These are phyloP conservation scores for Scaptomyza cyrtandrae DNA, from an alignment of 2,888 invertebrate genomes.

Conservation along the genomic window DNA sequence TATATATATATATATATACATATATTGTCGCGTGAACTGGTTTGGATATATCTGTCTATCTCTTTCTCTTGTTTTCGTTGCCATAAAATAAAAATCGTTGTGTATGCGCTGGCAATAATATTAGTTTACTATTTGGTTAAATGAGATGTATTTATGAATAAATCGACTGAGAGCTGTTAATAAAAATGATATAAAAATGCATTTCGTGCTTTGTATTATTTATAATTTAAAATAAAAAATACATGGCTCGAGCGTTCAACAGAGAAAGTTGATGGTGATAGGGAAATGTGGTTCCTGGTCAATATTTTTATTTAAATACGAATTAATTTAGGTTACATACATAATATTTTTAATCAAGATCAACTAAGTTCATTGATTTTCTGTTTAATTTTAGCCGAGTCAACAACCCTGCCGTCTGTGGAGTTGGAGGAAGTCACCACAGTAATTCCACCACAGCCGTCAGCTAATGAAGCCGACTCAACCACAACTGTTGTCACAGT, in stretches of 20 bases:
- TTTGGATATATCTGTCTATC: slow-evolving; percentile 1
- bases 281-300: slow-evolving; percentile 19
- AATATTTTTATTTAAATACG: neutral
- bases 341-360: slow-evolving; percentile 5
- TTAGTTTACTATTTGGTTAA: slow-evolving; percentile 64
- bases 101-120: slow-evolving; percentile 59
- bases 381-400: slow-evolving; percentile 49
- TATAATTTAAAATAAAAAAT: slow-evolving; percentile 21
- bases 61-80: slow-evolving; percentile 23
- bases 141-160: slow-evolving; percentile 62
- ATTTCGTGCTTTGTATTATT: slow-evolving; percentile 46
- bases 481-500: slow-evolving; percentile 16
- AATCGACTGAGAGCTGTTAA: slow-evolving; percentile 43
- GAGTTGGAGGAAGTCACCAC: slow-evolving; percentile 52
- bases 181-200: slow-evolving; percentile 47
- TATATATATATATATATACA: slow-evolving; percentile 1
- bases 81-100: slow-evolving; percentile 55
- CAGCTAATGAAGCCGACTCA: slow-evolving; percentile 19
- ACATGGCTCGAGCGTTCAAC: slow-evolving; percentile 10
- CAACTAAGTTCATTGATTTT: slow-evolving; percentile 3
- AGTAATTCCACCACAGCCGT: slow-evolving; percentile 37
- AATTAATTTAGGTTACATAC: slow-evolving; percentile 5
- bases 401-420: slow-evolving; percentile 42
- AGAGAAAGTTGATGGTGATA: slow-evolving; percentile 37
- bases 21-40: slow-evolving; percentile 4